Conservation (phyloP, 2,888 invertebrate species). For the Griposia aprilina region DNA sequence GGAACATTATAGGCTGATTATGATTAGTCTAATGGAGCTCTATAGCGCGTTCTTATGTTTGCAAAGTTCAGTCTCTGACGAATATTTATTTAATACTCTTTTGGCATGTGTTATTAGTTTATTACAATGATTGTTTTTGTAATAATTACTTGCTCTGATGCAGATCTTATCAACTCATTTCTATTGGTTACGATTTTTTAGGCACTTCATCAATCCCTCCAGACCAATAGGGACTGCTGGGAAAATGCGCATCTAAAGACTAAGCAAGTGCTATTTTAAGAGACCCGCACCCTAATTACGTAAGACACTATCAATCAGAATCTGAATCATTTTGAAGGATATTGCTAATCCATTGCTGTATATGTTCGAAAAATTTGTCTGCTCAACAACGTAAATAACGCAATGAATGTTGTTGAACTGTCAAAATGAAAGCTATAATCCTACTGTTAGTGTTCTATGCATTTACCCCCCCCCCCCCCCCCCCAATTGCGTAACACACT, state of each 20-base stretch:
- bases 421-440: no score
- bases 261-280: background rate
- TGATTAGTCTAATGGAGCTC: background rate
- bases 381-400: no score
- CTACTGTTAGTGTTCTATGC: no score
- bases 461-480: no score
- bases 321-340: no score
- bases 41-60: background rate
- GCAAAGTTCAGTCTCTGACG: background rate
- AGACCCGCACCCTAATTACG: background rate
- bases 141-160: slow-evolving; percentile 23
- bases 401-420: no score
- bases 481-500: background rate
- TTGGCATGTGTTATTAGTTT: slow-evolving; percentile 23
- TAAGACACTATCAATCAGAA: no score
- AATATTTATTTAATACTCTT: background rate
- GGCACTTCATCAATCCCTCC: background rate
- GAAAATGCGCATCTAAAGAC: background rate
- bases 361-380: no score
- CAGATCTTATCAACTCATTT: slow-evolving; percentile 3
- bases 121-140: slow-evolving; percentile 5
- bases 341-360: no score
- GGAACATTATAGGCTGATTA: no score
- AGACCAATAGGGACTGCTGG: background rate
- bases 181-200: background rate